phyloP scores from a whole-genome alignment of 2,888 invertebrate genomes.

The Spodoptera exigua region DNA sequence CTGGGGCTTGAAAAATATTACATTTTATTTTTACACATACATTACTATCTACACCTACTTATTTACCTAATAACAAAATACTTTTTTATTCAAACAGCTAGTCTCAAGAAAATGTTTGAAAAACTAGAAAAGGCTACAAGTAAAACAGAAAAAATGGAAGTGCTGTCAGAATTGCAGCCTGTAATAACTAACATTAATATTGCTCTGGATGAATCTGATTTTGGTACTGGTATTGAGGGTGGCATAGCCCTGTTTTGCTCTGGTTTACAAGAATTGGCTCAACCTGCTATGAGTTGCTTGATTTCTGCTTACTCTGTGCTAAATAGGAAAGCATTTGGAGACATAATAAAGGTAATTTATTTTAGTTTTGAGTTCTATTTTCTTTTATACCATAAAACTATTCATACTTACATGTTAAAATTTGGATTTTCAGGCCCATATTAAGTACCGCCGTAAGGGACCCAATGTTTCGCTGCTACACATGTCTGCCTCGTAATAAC shows the following conservation, averaged over 20 bases:
- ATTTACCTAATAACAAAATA: background rate
- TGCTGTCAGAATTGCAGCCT: slow-evolving; percentile 93
- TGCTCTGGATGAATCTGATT: slow-evolving; percentile 98
- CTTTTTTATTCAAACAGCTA: slow-evolving; percentile 82
- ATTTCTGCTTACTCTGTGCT: slow-evolving; percentile 94
- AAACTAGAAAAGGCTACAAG: slow-evolving; percentile 90
- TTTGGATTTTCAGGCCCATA: slow-evolving; percentile 90
- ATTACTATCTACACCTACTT: no score
- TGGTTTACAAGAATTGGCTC: slow-evolving; percentile 92
- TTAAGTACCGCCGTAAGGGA: slow-evolving; percentile 91
- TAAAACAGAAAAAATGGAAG: slow-evolving; percentile 89
- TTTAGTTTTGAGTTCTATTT: background rate
- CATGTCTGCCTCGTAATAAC: slow-evolving; percentile 13
- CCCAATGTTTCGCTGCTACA: slow-evolving; percentile 74
- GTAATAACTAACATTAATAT: slow-evolving; percentile 95
- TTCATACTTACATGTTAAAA: slow-evolving; percentile 18
- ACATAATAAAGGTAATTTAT: slow-evolving; percentile 90
- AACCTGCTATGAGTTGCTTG: slow-evolving; percentile 90
- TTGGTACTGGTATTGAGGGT: slow-evolving; percentile 96
- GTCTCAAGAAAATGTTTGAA: slow-evolving; percentile 91
- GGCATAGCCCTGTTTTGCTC: slow-evolving; percentile 96
- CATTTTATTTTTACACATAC: no score
- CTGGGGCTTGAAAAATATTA: no score
- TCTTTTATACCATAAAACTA: slow-evolving; percentile 10
- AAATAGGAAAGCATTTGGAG: slow-evolving; percentile 91